Evolutionary conservation across 2,888 invertebrate genomes (phyloP).

Genomic region (Eupithecia tripunctaria): DNA sequence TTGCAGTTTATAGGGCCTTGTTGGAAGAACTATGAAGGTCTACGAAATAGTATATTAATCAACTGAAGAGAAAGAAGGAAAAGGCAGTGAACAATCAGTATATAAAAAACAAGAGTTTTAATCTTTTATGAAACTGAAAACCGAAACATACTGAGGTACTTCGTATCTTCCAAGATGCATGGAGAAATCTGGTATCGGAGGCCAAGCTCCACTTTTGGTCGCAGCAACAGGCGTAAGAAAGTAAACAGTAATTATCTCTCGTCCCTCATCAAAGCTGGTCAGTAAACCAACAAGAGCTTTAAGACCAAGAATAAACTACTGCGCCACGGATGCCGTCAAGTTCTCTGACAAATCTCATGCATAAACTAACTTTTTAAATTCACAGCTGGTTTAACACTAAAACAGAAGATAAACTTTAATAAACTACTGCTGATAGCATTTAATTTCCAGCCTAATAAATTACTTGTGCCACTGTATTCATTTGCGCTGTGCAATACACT

Average conservation of each 20-base stretch:
- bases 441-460: conserved; percentile 25
- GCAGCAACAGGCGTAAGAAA: neutral
- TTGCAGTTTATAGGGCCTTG: too few relatives aligned
- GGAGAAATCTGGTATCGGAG: neutral
- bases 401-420: conserved; percentile 13
- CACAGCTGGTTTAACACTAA: conserved; percentile 7
- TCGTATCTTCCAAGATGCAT: neutral
- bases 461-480: conserved; percentile 35
- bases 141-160: neutral
- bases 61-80: too few relatives aligned
- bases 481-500: conserved; percentile 37
- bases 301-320: neutral
- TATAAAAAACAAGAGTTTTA: too few relatives aligned
- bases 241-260: neutral
- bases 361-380: neutral
- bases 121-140: too few relatives aligned
- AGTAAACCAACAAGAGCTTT: neutral
- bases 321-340: neutral
- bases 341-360: neutral
- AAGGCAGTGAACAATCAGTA: too few relatives aligned
- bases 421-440: conserved; percentile 18
- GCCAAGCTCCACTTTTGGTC: neutral
- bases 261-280: neutral
- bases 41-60: too few relatives aligned
- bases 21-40: too few relatives aligned